Base-by-base conservation (phyloP, 2,888 invertebrate genomes). In the Hydraecia micacea region DNA sequence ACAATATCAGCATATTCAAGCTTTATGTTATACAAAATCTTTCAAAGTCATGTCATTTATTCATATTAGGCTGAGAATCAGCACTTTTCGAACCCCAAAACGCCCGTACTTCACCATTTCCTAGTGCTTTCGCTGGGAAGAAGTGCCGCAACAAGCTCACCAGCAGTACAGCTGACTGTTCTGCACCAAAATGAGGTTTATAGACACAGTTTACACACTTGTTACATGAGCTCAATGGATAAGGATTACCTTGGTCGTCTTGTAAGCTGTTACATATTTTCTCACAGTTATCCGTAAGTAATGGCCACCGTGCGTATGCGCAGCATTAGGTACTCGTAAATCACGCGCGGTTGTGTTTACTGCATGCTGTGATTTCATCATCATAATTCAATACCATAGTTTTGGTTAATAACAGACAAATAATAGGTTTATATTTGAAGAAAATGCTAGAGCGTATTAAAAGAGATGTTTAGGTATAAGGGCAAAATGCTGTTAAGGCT, bases 211-310 rank as follows among this genome's bases (percentile, higher is more conserved):
- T 83, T 81, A 78, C 77, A 75, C 72, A 79, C 77, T 80, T 67
- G 75, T 85, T 83, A 79, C 60, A 63, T 83, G 79, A 85, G 69
- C 39, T 62, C 60, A 71, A 49, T 79, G 60, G 70, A 70, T 79
- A 67, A 46, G 55, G 73, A 81, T 81, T 86, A 60, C 67, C 63
- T 75, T 79, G 52, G 68, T 79, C 49, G 73, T 86, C 77, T 79
- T 83, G 80, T 81, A 86, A 85, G 85, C 82, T 82, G 81, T 88
- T 89, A 88, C 87, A 86, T 87, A 88, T 87, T 86, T 87, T 87
- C 88, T 87, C 91, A 91, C 89, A 85, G 83, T 85, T 87, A 85
- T 80, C 80, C 76, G 81, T 80, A 73, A 79, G 83, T 85, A 86
- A 87, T 85, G 84, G 80, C 69, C 79, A 69, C 70, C 76, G 76